Conservation (phyloP, 1,140 invertebrate genomes). For the Thaumetopoea pityocampa region DNA sequence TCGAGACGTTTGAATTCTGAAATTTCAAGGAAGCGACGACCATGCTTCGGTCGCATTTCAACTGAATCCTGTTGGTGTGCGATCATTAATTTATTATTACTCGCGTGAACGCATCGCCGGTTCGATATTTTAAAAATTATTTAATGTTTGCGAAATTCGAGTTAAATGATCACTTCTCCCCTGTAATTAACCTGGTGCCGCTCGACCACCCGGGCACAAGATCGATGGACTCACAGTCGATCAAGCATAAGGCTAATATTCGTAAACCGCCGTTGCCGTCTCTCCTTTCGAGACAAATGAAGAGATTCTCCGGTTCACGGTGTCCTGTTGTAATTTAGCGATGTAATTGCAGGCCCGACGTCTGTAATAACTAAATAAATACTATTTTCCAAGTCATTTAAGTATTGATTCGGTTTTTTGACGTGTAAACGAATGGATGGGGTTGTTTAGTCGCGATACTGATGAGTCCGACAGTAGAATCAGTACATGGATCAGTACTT, state of each 20-base stretch:
- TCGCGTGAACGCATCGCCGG: conserved; percentile 48
- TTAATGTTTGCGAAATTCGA: conserved; percentile 66
- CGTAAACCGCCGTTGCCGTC: conserved; percentile 43
- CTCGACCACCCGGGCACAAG: conserved; percentile 47
- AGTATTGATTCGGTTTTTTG: conserved; percentile 36
- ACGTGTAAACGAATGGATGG: conserved; percentile 11
- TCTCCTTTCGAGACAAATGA: conserved; percentile 46
- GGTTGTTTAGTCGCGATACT: conserved; percentile 1
- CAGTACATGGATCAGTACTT: too few relatives aligned
- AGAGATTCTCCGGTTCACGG: conserved; percentile 37
- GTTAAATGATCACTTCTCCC: conserved; percentile 57
- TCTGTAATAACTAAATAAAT: conserved; percentile 40
- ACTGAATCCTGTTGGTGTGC: conserved; percentile 19
- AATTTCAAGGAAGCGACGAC: conserved; percentile 9
- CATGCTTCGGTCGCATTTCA: not conserved
- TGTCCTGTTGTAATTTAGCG: conserved; percentile 25
- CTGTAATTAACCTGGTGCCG: conserved; percentile 58
- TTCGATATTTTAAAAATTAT: conserved; percentile 56
- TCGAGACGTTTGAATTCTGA: conserved; percentile 1
- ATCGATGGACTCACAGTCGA: conserved; percentile 45
- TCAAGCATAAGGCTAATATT: conserved; percentile 50
- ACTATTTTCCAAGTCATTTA: conserved; percentile 36
- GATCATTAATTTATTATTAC: conserved; percentile 61
- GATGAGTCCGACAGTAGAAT: too few relatives aligned
- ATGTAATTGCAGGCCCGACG: conserved; percentile 33